Evolutionary conservation across 2,113 vertebrate species (phyloP).

Genomic region (Holacanthus passer): DNA sequence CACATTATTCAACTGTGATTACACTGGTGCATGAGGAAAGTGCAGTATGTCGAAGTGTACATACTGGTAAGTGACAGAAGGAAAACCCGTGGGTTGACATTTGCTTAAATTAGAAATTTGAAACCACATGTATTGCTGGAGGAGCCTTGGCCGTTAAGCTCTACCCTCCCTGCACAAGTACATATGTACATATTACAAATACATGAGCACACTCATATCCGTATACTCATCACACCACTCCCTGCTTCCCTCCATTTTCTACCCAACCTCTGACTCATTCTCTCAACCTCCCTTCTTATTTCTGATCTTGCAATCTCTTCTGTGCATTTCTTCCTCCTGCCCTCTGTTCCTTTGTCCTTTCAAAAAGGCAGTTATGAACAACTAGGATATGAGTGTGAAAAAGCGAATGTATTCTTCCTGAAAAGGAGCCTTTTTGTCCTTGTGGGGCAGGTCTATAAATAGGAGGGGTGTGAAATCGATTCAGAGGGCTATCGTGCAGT

Average conservation of each 20-base stretch:
- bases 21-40: neutral
- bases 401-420: conserved; percentile 24
- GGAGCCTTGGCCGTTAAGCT: neutral
- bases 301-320: conserved; percentile 26
- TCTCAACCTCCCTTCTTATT: conserved; percentile 35
- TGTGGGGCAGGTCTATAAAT: conserved; percentile 68
- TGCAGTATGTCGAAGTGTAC: neutral
- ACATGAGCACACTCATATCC: conserved; percentile 42
- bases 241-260: conserved; percentile 47
- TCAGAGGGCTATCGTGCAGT: too few relatives aligned
- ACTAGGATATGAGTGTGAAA: conserved; percentile 21
- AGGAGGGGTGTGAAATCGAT: too few relatives aligned
- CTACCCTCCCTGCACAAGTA: conserved; percentile 14
- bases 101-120: neutral
- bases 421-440: conserved; percentile 60
- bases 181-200: conserved; percentile 24
- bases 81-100: conserved; percentile 5
- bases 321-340: neutral
- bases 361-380: conserved; percentile 16
- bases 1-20: conserved; percentile 37
- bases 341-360: conserved; percentile 39
- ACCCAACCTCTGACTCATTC: conserved; percentile 61
- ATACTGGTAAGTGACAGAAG: neutral
- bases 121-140: neutral
- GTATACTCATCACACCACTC: conserved; percentile 48